These are phyloP conservation scores for Apteryx mantelli DNA, from an alignment of 2,113 vertebrate species.

Conservation along the genomic window DNA sequence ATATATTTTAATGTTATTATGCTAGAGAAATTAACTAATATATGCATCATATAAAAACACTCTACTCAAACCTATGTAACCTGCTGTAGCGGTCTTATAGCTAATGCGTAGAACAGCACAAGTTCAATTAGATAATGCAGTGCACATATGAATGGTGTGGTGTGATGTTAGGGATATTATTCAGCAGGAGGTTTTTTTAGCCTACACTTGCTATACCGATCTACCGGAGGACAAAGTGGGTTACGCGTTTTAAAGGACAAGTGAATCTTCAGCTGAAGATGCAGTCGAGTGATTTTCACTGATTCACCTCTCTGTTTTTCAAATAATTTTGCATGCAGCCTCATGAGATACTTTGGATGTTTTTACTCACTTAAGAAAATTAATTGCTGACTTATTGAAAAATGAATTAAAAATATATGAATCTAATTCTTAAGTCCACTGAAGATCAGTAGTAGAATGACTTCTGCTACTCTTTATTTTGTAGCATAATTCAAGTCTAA, in stretches of 20 bases:
- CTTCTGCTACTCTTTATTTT: slow-evolving; percentile 61
- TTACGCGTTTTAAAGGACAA: slow-evolving; percentile 46
- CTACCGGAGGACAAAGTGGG: slow-evolving; percentile 41
- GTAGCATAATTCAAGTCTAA: slow-evolving; percentile 17
- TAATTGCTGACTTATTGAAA: slow-evolving; percentile 69
- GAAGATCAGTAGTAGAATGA: slow-evolving; percentile 48
- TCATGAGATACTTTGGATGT: slow-evolving; percentile 57
- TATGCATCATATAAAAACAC: slow-evolving; percentile 74
- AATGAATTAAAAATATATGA: slow-evolving; percentile 66
- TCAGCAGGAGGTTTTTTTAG: neutral
- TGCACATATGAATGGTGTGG: slow-evolving; percentile 11
- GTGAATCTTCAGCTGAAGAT: slow-evolving; percentile 44
- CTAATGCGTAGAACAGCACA: slow-evolving; percentile 28
- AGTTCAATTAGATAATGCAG: slow-evolving; percentile 59
- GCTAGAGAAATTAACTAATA: slow-evolving; percentile 76
- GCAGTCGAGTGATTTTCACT: slow-evolving; percentile 53
- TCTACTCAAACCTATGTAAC: slow-evolving; percentile 74
- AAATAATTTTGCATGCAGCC: slow-evolving; percentile 65
- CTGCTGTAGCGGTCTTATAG: slow-evolving; percentile 40
- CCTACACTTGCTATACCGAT: neutral
- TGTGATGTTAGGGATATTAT: slow-evolving; percentile 18
- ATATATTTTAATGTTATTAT: slow-evolving; percentile 81
- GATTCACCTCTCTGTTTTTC: slow-evolving; percentile 54
- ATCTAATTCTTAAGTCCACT: slow-evolving; percentile 52
- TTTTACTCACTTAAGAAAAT: slow-evolving; percentile 65